These are phyloP conservation scores for Gymnorhina tibicen DNA, from an alignment of 2,113 vertebrate species.

Conservation along the genomic window DNA sequence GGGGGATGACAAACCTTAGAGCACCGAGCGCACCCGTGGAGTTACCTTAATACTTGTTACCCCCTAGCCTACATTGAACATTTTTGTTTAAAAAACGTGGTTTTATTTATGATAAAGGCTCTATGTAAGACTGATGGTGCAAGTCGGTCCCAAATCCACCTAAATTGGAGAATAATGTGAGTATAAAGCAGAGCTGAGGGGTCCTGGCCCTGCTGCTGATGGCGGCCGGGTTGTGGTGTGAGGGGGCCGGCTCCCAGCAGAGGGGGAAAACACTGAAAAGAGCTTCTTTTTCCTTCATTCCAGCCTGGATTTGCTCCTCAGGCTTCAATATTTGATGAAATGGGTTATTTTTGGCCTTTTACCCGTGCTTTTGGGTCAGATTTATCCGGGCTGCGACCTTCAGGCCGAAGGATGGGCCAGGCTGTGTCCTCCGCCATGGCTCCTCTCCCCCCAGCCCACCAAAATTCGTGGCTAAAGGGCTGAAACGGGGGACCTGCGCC, in stretches of 20 bases:
- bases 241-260: background rate
- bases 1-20: background rate
- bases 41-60: background rate
- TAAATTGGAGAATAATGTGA: rapidly evolving
- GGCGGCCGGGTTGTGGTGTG: rapidly evolving
- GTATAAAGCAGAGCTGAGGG: background rate
- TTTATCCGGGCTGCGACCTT: rapidly evolving
- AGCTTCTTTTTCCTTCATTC: rapidly evolving
- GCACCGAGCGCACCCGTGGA: rapidly evolving
- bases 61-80: rapidly evolving
- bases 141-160: rapidly evolving
- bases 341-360: rapidly evolving
- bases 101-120: background rate
- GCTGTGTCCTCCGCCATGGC: rapidly evolving
- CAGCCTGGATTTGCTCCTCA: background rate
- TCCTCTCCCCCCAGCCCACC: rapidly evolving
- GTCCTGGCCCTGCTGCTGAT: no score
- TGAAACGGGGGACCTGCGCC: rapidly evolving
- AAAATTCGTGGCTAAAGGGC: background rate
- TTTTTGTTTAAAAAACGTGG: rapidly evolving
- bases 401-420: rapidly evolving
- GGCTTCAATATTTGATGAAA: rapidly evolving
- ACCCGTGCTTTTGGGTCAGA: rapidly evolving
- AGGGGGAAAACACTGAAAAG: background rate
- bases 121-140: rapidly evolving